Evolutionary conservation across 2,797 vertebrate species (phyloP).

Genomic region (Molossus molossus): DNA sequence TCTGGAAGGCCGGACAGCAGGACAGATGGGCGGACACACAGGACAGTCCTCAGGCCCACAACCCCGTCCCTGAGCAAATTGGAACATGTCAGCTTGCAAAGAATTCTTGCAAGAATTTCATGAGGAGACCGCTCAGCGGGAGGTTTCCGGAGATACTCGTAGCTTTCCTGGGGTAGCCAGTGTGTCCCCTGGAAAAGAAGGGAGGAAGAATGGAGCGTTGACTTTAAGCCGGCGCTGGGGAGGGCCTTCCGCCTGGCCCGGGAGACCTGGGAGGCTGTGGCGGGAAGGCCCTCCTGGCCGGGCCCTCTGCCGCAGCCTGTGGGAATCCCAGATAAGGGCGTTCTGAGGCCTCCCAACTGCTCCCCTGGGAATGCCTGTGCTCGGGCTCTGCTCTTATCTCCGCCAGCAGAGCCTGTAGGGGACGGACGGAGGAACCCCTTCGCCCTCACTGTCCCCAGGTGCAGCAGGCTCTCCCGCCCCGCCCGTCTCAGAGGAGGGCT

Average conservation of each 20-base stretch:
- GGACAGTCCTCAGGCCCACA: too few species aligned
- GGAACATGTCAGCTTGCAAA: neutral
- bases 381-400: slow-evolving; percentile 40
- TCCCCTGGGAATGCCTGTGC: neutral
- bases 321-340: slow-evolving; percentile 65
- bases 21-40: rapidly evolving
- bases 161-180: neutral
- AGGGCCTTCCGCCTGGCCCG: slow-evolving; percentile 80
- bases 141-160: neutral
- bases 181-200: slow-evolving; percentile 78
- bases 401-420: neutral
- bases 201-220: slow-evolving; percentile 75
- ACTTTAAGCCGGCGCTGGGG: slow-evolving; percentile 30
- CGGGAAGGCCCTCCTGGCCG: slow-evolving; percentile 75
- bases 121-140: neutral
- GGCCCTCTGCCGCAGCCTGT: neutral
- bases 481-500: neutral
- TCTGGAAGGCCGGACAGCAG: neutral
- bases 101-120: neutral
- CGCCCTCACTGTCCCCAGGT: neutral
- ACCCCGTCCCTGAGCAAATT: neutral
- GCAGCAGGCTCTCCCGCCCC: neutral
- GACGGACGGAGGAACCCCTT: too few species aligned
- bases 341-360: neutral
- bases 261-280: neutral